Percentiles rank a stretch among this genome's conserved stretches.
These are phyloP conservation scores for Chaenodraco wilsoni DNA, from an alignment of 2,797 vertebrate species.

Conservation along the genomic window DNA sequence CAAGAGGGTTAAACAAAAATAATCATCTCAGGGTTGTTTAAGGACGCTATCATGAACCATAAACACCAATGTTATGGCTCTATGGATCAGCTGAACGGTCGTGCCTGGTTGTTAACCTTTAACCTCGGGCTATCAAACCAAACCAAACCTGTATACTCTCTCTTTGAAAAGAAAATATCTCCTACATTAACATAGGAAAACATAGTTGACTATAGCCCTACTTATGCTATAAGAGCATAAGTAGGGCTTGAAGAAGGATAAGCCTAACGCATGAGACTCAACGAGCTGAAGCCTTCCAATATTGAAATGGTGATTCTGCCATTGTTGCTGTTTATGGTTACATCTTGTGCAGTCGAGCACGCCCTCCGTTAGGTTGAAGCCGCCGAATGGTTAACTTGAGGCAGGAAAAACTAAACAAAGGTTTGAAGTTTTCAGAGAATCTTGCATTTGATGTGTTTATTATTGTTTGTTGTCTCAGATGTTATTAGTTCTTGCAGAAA, in stretches of 20 bases:
- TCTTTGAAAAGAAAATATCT: slow-evolving; percentile 33
- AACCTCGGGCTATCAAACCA: slow-evolving; percentile 48
- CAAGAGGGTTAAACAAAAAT: slow-evolving; percentile 7
- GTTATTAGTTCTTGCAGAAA: background rate
- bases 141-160: slow-evolving; percentile 34
- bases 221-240: background rate
- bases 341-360: background rate
- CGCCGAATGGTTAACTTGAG: background rate
- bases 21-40: slow-evolving; percentile 41
- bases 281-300: background rate
- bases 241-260: background rate
- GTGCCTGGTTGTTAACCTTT: slow-evolving; percentile 58
- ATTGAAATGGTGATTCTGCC: background rate
- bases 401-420: background rate
- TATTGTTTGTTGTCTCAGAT: no score
- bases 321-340: background rate
- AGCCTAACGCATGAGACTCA: background rate
- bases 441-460: background rate
- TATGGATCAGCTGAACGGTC: slow-evolving; percentile 54
- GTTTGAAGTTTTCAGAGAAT: no score
- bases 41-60: slow-evolving; percentile 56
- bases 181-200: background rate
- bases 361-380: background rate
- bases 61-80: slow-evolving; percentile 63
- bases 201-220: background rate